phyloP scores from a whole-genome alignment of 1,140 invertebrate species.

The Drosophila pruinosa region DNA sequence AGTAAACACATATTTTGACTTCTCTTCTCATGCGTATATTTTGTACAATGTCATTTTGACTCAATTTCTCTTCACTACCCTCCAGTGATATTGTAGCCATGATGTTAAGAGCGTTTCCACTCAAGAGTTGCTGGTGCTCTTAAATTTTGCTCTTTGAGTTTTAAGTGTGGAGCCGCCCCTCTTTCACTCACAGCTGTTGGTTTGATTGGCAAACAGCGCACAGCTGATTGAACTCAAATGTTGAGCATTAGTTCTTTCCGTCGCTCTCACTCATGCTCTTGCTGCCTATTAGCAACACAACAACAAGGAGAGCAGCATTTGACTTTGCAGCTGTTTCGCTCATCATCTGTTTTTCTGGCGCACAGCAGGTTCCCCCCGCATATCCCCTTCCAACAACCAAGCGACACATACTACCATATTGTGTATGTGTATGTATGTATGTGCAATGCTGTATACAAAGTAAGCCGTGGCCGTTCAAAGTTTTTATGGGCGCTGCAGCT shows the following conservation, averaged over 20 bases:
- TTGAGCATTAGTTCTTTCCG: slow-evolving; percentile 11
- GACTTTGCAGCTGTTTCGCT: slow-evolving; percentile 72
- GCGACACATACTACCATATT: background rate
- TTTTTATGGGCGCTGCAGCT: slow-evolving; percentile 52
- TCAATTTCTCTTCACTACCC: background rate
- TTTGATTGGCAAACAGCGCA: slow-evolving; percentile 28
- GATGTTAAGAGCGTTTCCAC: background rate
- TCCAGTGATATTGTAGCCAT: too few relatives aligned
- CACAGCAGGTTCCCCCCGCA: slow-evolving; percentile 43
- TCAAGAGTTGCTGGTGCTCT: slow-evolving; percentile 26
- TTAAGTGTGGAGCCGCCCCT: background rate
- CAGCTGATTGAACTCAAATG: slow-evolving; percentile 46
- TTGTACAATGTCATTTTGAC: too few relatives aligned
- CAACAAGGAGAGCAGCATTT: slow-evolving; percentile 33
- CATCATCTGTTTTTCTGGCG: slow-evolving; percentile 69
- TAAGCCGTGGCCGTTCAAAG: slow-evolving; percentile 50
- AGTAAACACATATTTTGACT: slow-evolving; percentile 8
- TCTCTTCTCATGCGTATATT: slow-evolving; percentile 3
- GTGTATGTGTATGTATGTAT: slow-evolving; percentile 3
- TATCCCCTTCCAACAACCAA: background rate
- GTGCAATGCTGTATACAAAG: slow-evolving; percentile 55
- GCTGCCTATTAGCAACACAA: too few relatives aligned
- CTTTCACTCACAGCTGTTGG: slow-evolving; percentile 47
- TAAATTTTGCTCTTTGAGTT: slow-evolving; percentile 27
- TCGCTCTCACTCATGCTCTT: slow-evolving; percentile 6